phyloP scores from a whole-genome alignment of 2,113 vertebrate genomes.

The Lathamus discolor region DNA sequence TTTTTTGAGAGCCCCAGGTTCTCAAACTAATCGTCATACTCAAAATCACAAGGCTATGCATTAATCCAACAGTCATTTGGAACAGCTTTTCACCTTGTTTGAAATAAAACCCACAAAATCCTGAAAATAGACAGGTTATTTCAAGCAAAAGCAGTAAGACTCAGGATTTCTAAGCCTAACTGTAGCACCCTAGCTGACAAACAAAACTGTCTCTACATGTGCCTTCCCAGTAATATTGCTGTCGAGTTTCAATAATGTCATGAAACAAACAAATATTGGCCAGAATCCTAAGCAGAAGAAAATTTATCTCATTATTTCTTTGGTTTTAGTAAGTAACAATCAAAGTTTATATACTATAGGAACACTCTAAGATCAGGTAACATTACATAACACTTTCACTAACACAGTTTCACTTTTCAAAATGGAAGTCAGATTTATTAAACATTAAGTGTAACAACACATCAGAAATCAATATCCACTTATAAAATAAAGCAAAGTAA shows the following conservation, averaged over 20 bases:
- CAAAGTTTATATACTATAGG: not conserved
- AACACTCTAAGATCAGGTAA: not conserved
- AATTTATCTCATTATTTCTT: not conserved
- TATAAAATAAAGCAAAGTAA: conserved; percentile 66
- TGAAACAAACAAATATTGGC: not conserved
- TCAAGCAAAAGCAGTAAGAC: not conserved
- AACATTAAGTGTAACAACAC: conserved; percentile 65
- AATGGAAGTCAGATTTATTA: conserved; percentile 65
- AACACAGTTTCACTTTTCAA: conserved; percentile 60
- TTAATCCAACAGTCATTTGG: not conserved
- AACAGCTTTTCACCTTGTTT: not conserved
- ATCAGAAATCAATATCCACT: conserved; percentile 67
- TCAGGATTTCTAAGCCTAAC: not conserved
- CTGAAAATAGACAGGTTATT: not conserved
- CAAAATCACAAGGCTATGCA: not conserved
- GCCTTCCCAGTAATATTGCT: not conserved
- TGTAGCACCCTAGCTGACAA: not conserved
- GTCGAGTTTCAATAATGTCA: not conserved
- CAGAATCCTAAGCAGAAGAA: not conserved
- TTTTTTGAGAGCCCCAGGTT: not conserved
- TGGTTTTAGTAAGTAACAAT: not conserved
- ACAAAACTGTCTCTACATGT: not conserved
- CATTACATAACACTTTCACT: conserved; percentile 48
- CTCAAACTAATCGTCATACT: not conserved
- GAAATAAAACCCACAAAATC: not conserved